Conservation (phyloP, 1,140 invertebrate species). For the Calycopis cecrops region DNA sequence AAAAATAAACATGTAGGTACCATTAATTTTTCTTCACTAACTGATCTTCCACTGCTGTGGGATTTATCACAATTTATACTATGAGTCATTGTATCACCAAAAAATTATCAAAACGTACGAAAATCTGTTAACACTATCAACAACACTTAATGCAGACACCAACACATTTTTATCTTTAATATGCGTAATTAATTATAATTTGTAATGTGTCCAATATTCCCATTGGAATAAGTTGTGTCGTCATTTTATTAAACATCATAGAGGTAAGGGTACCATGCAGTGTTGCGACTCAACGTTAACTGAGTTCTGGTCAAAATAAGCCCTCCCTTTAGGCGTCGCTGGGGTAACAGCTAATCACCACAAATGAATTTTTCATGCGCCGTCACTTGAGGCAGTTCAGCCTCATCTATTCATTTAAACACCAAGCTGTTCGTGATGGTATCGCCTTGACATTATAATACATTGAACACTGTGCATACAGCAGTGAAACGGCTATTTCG, state of each 20-base stretch:
- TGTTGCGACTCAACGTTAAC: constrained; percentile 45
- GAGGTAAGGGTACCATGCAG: constrained; percentile 32
- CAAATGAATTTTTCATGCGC: constrained; percentile 63
- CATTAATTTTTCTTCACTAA: constrained; percentile 67
- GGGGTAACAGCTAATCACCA: constrained; percentile 61
- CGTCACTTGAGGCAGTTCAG: constrained; percentile 18
- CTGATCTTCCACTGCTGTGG: constrained; percentile 43
- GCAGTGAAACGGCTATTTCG: neutral
- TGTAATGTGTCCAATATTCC: constrained; percentile 18
- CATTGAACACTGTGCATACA: neutral
- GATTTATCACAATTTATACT: constrained; percentile 53
- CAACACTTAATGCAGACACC: neutral
- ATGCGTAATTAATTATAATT: constrained; percentile 17
- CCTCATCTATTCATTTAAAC: constrained; percentile 17
- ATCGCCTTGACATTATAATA: constrained; percentile 16
- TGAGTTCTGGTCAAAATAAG: constrained; percentile 55
- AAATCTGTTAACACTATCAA: constrained; percentile 18
- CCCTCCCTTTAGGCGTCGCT: constrained; percentile 52
- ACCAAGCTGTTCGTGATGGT: constrained; percentile 5
- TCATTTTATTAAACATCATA: constrained; percentile 22
- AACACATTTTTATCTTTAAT: constrained; percentile 12
- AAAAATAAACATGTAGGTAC: constrained; percentile 28
- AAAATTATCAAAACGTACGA: constrained; percentile 1
- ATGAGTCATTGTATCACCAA: constrained; percentile 51
- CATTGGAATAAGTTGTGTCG: constrained; percentile 17